Base-by-base conservation (phyloP, 2,113 vertebrate genomes). In the Coryphaenoides rupestris region DNA sequence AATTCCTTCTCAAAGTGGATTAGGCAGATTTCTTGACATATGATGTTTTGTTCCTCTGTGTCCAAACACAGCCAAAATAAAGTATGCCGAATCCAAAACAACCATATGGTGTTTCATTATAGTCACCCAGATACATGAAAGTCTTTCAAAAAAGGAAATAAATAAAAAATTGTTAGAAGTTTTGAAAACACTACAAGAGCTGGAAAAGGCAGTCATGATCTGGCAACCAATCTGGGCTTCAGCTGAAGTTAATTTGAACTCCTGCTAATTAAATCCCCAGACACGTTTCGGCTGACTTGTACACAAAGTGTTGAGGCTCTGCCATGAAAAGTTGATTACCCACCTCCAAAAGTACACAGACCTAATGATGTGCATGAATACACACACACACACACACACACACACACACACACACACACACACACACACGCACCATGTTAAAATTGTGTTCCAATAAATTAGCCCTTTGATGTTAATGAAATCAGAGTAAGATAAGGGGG, bases 181-280 rank as follows among this genome's bases (percentile, higher is more conserved):
- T 21, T 61, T n/a, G 58, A 63, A 68, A 55, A 26, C 46, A 63
- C 70, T 40, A 63, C 52, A 66, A 58, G 55, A 65, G 61, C 61
- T 53, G 24, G 54, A 69, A 55, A 46, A 71, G 66, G 55, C 62
- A 59, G 22, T 65, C 63, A 82, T 68, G 63, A 75, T 72, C 65
- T 74, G 60, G 64, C 78, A 79, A 64, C 66, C 61, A 73, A 78
- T 76, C 63, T 70, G 55, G 33, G 55, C 58, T 19, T 61, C 69
- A 53, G 53, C 49, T 73, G 72, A 83, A 77, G 84, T 69, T 61
- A 74, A 85, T 77, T 49, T 59, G 64, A 68, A 66, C 64, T 69
- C 47, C 69, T 56, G 52, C 22, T 83, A 72, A 84, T 50, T 50
- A 50, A n/a, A 16, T 50, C 10, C 47, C 50, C 60, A 61, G 68